phyloP scores from a whole-genome alignment of 64 coral and sea anemone genomes.

The Actinia tenebrosa region DNA sequence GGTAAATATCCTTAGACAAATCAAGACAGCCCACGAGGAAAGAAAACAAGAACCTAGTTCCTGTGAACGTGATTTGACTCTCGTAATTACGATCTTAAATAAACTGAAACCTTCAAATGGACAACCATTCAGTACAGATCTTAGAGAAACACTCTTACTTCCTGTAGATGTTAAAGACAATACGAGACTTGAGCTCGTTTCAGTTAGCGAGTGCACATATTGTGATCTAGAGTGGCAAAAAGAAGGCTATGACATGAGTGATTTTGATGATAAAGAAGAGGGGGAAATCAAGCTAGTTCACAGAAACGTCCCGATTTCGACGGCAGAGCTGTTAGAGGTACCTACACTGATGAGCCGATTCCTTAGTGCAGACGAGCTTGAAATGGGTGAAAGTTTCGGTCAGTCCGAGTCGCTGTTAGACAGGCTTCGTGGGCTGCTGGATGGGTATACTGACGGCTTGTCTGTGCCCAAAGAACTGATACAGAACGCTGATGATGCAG shows the following conservation, averaged over 20 bases:
- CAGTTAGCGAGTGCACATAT: slow-evolving; percentile 62
- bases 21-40: slow-evolving; percentile 23
- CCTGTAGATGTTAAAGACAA: slow-evolving; percentile 32
- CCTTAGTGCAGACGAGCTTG: slow-evolving; percentile 36
- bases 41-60: not conserved
- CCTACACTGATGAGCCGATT: slow-evolving; percentile 40
- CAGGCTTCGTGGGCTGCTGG: slow-evolving; percentile 33
- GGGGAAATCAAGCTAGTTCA: slow-evolving; percentile 38
- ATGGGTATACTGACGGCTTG: slow-evolving; percentile 57
- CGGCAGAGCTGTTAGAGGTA: slow-evolving; percentile 43
- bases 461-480: slow-evolving; percentile 54
- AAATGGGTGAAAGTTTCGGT: slow-evolving; percentile 48
- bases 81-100: slow-evolving; percentile 59
- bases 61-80: slow-evolving; percentile 49
- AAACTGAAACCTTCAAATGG: slow-evolving; percentile 20
- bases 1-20: slow-evolving; percentile 30
- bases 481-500: slow-evolving; percentile 54
- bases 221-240: slow-evolving; percentile 63
- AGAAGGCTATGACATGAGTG: slow-evolving; percentile 14
- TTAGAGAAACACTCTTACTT: slow-evolving; percentile 37
- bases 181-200: slow-evolving; percentile 17
- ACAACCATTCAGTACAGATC: not conserved
- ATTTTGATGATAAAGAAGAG: slow-evolving; percentile 38
- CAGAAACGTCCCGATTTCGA: slow-evolving; percentile 9
- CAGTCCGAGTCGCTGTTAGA: slow-evolving; percentile 29